phyloP scores from a whole-genome alignment of 2,797 vertebrate species.

The Artibeus jamaicensis region DNA sequence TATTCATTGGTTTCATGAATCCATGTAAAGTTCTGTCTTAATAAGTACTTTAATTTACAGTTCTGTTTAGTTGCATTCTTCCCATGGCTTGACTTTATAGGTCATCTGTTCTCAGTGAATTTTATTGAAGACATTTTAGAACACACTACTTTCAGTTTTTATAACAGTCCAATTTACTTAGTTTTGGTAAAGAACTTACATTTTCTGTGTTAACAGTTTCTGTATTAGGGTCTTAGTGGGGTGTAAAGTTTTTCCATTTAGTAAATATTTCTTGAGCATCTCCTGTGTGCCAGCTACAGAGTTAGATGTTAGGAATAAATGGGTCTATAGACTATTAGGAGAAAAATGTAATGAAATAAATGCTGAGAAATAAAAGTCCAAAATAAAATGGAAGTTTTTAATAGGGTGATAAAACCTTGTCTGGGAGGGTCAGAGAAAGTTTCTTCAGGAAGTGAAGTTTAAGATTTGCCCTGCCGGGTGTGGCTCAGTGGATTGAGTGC shows the following conservation, averaged over 20 bases:
- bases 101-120: slow-evolving; percentile 40
- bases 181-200: background rate
- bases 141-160: background rate
- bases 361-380: background rate
- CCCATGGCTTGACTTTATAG: background rate
- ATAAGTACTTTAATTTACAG: slow-evolving; percentile 16
- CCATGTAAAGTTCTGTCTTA: slow-evolving; percentile 8
- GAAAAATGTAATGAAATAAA: background rate
- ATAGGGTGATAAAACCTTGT: background rate
- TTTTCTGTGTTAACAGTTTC: background rate
- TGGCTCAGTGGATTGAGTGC: too few species aligned
- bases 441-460: slow-evolving; percentile 7
- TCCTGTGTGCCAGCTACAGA: background rate
- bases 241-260: background rate
- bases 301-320: slow-evolving; percentile 10
- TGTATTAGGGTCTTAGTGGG: background rate
- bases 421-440: background rate
- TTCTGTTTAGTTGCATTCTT: background rate
- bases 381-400: background rate
- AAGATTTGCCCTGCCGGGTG: background rate
- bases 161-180: background rate
- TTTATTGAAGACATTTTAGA: slow-evolving; percentile 16
- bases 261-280: background rate
- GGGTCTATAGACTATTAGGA: background rate
- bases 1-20: slow-evolving; percentile 19